These are phyloP conservation scores for Epizoanthus rinbou DNA, from an alignment of 92 coral and sea anemone genomes.

Conservation along the genomic window DNA sequence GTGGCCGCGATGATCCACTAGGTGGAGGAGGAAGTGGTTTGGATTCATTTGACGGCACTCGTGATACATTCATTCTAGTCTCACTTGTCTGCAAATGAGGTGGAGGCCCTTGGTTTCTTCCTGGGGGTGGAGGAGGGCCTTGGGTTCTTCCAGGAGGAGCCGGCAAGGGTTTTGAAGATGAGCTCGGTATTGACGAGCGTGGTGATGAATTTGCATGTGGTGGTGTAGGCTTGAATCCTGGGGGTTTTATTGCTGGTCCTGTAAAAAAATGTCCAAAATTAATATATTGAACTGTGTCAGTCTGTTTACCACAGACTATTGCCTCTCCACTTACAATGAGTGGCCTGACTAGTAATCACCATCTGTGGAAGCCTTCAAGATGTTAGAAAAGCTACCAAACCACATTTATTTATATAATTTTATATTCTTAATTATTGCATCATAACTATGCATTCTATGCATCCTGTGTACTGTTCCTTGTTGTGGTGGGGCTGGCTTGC, in stretches of 20 bases:
- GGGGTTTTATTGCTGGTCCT: conserved; percentile 89
- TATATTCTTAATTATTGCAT: no score
- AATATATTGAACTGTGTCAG: no score
- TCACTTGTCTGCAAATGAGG: conserved; percentile 64
- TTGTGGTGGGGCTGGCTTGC: no score
- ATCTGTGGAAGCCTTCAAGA: no score
- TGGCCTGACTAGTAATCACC: no score
- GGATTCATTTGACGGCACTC: conserved; percentile 65
- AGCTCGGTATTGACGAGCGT: conserved; percentile 35
- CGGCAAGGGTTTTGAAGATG: conserved; percentile 47
- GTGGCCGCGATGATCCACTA: conserved; percentile 65
- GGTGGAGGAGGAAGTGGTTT: conserved; percentile 95
- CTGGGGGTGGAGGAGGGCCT: conserved; percentile 87
- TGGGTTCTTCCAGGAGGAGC: conserved; percentile 64
- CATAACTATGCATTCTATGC: no score
- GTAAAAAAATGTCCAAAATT: conserved; percentile 51
- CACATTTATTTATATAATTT: no score
- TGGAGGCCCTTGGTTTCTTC: conserved; percentile 61
- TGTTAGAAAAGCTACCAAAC: background rate
- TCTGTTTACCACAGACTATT: no score
- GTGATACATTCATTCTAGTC: conserved; percentile 44
- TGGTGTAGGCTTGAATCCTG: conserved; percentile 81
- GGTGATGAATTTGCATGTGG: conserved; percentile 49
- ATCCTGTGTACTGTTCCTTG: no score
- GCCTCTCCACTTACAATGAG: no score